Conservation (phyloP, 2,888 invertebrate genomes). For the Troides oblongomaculatus region DNA sequence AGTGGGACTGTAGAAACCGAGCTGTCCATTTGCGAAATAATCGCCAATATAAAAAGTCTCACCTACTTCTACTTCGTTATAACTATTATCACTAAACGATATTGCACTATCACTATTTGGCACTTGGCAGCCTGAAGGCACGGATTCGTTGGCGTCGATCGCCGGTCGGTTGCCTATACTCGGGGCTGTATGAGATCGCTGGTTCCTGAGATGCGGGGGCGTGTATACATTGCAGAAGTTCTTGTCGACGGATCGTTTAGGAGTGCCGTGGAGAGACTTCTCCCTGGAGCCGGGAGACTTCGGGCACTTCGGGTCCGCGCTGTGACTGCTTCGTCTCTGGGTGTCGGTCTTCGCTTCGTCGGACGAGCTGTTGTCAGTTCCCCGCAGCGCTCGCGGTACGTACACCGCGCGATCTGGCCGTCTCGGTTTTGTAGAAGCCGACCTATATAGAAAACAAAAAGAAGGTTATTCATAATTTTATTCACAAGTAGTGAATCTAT, state of each 20-base stretch:
- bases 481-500: too few relatives aligned
- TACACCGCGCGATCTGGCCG: conserved; percentile 90
- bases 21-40: conserved; percentile 73
- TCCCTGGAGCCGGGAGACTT: conserved; percentile 65
- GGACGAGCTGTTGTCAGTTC: conserved; percentile 45
- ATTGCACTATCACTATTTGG: conserved; percentile 79
- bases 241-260: conserved; percentile 64
- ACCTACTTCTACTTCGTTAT: conserved; percentile 62
- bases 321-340: conserved; percentile 49
- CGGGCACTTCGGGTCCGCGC: conserved; percentile 56
- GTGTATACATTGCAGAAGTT: conserved; percentile 76
- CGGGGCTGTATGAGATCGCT: conserved; percentile 61
- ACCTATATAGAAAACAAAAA: conserved; percentile 34
- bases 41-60: conserved; percentile 77
- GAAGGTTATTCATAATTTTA: too few relatives aligned
- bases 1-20: conserved; percentile 68
- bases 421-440: conserved; percentile 71
- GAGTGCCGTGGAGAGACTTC: conserved; percentile 62
- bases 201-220: conserved; percentile 71
- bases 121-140: conserved; percentile 73
- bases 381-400: conserved; percentile 85
- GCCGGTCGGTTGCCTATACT: conserved; percentile 54
- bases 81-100: conserved; percentile 72
- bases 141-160: conserved; percentile 58
- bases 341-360: conserved; percentile 36